These are phyloP conservation scores for Drosophila yooni DNA, from an alignment of 2,888 invertebrate species.

Conservation along the genomic window DNA sequence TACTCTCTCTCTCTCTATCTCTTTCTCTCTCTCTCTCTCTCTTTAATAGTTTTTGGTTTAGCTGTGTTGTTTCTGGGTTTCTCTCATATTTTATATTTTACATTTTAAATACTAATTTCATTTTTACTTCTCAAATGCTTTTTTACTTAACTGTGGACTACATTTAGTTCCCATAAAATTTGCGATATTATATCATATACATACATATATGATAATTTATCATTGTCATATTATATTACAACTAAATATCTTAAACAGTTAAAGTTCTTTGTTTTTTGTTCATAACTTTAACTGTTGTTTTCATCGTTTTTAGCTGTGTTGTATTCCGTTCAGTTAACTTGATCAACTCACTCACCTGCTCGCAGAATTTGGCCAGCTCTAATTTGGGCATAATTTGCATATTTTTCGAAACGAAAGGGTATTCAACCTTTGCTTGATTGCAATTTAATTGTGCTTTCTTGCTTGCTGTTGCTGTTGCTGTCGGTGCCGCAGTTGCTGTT, in stretches of 20 bases:
- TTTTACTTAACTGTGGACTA: too few relatives aligned
- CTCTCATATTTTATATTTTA: too few relatives aligned
- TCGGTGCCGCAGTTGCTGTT: constrained; percentile 6
- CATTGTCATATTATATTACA: not conserved
- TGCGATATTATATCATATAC: not conserved
- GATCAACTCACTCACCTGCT: not conserved
- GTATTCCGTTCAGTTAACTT: not conserved
- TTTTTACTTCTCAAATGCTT: too few relatives aligned
- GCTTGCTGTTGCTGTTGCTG: not conserved
- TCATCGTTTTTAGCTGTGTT: not conserved
- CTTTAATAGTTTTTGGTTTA: too few relatives aligned
- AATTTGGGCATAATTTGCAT: not conserved
- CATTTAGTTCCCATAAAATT: too few relatives aligned
- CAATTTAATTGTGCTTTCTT: not conserved
- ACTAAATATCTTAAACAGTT: not conserved
- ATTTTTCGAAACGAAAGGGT: not conserved
- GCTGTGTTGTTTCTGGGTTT: too few relatives aligned
- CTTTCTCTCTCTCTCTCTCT: too few relatives aligned
- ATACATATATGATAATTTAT: not conserved
- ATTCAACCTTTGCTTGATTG: not conserved
- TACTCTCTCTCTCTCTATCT: too few relatives aligned
- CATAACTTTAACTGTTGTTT: not conserved
- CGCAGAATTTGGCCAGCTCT: too few relatives aligned
- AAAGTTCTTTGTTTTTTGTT: too few relatives aligned
- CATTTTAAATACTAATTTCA: too few relatives aligned